A percentile compares a stretch with the other conserved stretches of the same genome.
phyloP scores from a whole-genome alignment of 2,888 invertebrate species.

The Biston betularia region DNA sequence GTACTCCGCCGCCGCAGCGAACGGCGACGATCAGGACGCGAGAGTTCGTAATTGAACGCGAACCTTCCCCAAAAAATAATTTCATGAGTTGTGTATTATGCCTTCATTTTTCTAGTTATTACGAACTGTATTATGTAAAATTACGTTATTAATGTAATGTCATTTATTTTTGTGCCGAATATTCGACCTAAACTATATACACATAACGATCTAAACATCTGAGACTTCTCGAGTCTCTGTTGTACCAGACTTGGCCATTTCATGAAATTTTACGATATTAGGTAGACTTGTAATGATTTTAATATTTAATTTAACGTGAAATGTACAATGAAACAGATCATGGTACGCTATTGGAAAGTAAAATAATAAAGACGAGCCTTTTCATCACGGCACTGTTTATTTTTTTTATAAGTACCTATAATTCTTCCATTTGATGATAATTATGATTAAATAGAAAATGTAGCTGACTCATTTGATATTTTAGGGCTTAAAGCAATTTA shows the following conservation, averaged over 20 bases:
- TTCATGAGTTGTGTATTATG: conserved; percentile 34
- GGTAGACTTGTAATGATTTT: conserved; percentile 7
- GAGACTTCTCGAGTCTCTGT: neutral
- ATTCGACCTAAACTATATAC: conserved; percentile 13
- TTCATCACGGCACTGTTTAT: conserved; percentile 7
- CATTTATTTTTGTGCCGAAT: conserved; percentile 28
- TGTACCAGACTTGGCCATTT: conserved; percentile 1
- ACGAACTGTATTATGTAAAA: conserved; percentile 32
- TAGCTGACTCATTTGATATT: conserved; percentile 15
- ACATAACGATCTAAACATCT: conserved; percentile 3
- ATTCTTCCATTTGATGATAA: conserved; percentile 17
- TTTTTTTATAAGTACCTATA: conserved; percentile 5
- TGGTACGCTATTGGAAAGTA: neutral
- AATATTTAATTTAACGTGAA: conserved; percentile 8
- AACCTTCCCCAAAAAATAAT: conserved; percentile 7
- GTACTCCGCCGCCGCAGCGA: conserved; percentile 59
- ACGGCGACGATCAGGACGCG: conserved; percentile 67
- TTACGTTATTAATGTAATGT: conserved; percentile 22
- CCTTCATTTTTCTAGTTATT: conserved; percentile 27
- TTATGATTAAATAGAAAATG: conserved; percentile 15
- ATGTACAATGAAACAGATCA: conserved; percentile 9
- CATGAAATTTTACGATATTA: conserved; percentile 2
- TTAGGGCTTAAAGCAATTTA: conserved; percentile 20
- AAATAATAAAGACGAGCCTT: conserved; percentile 2
- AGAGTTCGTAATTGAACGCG: conserved; percentile 57